A percentile compares a stretch with the other conserved stretches of the same genome.
phyloP scores from a whole-genome alignment of 2,113 vertebrate species.

The Ceuthmochares aereus region DNA sequence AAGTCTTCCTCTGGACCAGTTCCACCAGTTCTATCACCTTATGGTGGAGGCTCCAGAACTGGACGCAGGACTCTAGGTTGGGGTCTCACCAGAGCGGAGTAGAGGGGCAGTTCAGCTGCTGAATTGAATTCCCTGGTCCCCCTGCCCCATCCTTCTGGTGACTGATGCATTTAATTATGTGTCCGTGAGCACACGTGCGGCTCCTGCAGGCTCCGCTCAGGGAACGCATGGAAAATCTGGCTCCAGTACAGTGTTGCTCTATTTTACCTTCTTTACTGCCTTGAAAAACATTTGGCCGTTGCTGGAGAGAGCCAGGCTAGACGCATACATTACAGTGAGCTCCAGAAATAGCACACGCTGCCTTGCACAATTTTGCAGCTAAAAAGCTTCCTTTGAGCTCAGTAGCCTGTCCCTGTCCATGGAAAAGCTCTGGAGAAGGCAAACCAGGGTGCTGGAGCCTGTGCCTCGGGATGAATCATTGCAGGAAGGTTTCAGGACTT shows the following conservation, averaged over 20 bases:
- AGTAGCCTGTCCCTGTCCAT: not conserved
- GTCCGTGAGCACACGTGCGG: not conserved
- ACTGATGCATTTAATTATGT: not conserved
- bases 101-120: not conserved
- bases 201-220: not conserved
- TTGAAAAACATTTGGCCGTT: slow-evolving; percentile 27
- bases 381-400: not conserved
- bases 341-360: slow-evolving; percentile 39
- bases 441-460: not conserved
- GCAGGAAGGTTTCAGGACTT: not conserved
- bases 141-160: not conserved
- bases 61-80: too few relatives aligned
- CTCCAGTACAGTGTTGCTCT: not conserved
- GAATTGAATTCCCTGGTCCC: not conserved
- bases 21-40: too few relatives aligned
- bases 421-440: not conserved
- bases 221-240: not conserved
- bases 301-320: slow-evolving; percentile 33
- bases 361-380: not conserved
- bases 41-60: too few relatives aligned
- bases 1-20: not conserved
- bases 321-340: not conserved
- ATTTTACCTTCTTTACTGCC: slow-evolving; percentile 27
- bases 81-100: too few relatives aligned
- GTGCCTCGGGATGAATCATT: not conserved